A percentile compares a stretch with the other conserved stretches of the same genome.
These are phyloP conservation scores for Tachina fera DNA, from an alignment of 2,888 invertebrate genomes.

Conservation along the genomic window DNA sequence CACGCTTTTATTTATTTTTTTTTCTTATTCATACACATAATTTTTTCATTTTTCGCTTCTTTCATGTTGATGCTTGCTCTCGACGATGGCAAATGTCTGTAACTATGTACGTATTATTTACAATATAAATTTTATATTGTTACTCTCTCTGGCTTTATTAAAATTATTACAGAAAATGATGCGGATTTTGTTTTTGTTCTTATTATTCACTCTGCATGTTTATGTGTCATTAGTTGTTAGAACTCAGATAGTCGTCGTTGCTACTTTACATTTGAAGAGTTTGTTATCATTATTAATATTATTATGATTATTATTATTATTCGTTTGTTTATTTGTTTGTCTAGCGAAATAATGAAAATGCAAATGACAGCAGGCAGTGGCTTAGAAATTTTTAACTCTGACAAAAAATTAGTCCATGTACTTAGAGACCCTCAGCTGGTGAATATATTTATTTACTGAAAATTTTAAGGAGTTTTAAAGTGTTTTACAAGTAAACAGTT, in stretches of 20 bases:
- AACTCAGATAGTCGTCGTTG: conserved; percentile 39
- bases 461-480: too few relatives aligned
- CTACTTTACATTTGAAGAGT: conserved; percentile 43
- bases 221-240: conserved; percentile 40
- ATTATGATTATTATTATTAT: conserved; percentile 53
- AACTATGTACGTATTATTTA: conserved; percentile 26
- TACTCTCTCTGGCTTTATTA: conserved; percentile 18
- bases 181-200: conserved; percentile 12
- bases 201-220: background rate
- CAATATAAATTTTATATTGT: background rate
- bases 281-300: conserved; percentile 55
- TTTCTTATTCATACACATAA: background rate
- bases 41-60: conserved; percentile 32
- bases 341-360: conserved; percentile 41
- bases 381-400: conserved; percentile 29
- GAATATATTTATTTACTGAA: too few relatives aligned
- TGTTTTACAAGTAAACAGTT: too few relatives aligned
- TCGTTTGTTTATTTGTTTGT: conserved; percentile 1
- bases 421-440: too few relatives aligned
- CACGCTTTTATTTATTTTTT: conserved; percentile 46
- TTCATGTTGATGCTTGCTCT: conserved; percentile 46
- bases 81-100: conserved; percentile 47
- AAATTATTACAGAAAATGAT: conserved; percentile 28
- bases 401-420: background rate
- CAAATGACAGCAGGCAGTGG: background rate